Evolutionary conservation across 2,888 invertebrate species (phyloP), one percentile per base, ranked within the genome.

Genomic region (Drosophila glabriapex): DNA sequence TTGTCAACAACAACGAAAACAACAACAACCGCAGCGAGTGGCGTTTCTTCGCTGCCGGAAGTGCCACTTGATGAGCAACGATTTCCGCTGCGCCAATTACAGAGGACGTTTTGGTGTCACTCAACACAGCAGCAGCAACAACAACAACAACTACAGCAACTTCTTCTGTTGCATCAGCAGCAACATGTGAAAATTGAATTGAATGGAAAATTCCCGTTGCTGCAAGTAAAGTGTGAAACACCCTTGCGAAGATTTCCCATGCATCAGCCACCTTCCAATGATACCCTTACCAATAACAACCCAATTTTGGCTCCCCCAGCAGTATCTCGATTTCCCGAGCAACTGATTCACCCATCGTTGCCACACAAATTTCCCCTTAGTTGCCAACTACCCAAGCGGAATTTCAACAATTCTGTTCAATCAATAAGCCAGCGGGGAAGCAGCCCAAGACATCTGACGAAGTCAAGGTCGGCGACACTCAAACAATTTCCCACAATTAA

Each of bases 401-500:
- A 84, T 83, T 62, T 63, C 50, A 73, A 67, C 33, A 67, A 81
- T 68, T 64, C 56, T 50, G 46, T 65, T 31, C 73, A 73, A 43
- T 43, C 73, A 64, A 68, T 71, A 58, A 65, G 55, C 70, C 65
- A 50, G 67, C 50, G 58, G 43, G 65, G 14, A 9, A 55, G 25
- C 52, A 33, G 37, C 41, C 37, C 55, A 37, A 37, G 55, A 33
- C n/a, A 63, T 39, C 19, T 39, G 66, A 43, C 54, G 19, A 52
- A 64, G 52, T 63, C 70, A 54, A 67, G 46, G 61, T 37, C 39
- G 12, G 60, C 66, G 72, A 31, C 35, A 54, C 28, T 39, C 22
- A 72, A 62, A 43, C 73, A 77, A 80, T 88, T 85, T 81, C 85
- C 90, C 62, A 76, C 83, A 78, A 87, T 85, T 87, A 89, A 89